Conservation (phyloP, 2,888 invertebrate species). For the Leptinotarsa tumamoca region DNA sequence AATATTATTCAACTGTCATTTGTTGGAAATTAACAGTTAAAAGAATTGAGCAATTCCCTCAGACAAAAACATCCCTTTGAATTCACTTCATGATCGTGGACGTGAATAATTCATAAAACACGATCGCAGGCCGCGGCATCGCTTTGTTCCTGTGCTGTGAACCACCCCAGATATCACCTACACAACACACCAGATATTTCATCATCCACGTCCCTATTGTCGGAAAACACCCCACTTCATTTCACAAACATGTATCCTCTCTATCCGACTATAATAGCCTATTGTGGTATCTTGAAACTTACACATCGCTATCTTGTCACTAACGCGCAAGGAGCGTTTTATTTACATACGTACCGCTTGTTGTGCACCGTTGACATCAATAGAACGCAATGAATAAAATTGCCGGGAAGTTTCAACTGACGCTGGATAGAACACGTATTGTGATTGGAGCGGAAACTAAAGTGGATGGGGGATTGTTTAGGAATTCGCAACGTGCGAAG, state of each 20-base stretch:
- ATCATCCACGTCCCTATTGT: constrained; percentile 8
- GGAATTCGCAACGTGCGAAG: not conserved
- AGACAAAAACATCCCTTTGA: too few species aligned
- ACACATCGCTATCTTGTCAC: constrained; percentile 3
- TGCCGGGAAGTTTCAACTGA: constrained; percentile 10
- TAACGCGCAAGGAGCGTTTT: constrained; percentile 3
- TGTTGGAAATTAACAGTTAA: too few species aligned
- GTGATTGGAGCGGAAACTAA: not conserved
- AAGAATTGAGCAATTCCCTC: too few species aligned
- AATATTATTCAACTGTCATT: too few species aligned
- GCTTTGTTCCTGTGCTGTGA: constrained; percentile 3
- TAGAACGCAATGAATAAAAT: constrained; percentile 18
- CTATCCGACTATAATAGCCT: constrained; percentile 10
- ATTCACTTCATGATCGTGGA: too few species aligned
- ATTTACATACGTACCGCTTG: constrained; percentile 13
- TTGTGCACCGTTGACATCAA: constrained; percentile 13
- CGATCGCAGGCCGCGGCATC: not conserved
- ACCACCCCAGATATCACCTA: not conserved
- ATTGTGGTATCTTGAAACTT: constrained; percentile 9
- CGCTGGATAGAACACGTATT: constrained; percentile 6
- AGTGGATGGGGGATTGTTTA: not conserved
- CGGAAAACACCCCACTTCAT: not conserved
- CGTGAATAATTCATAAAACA: not conserved
- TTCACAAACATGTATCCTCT: constrained; percentile 20
- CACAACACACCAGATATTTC: constrained; percentile 14